A percentile compares a stretch with the other conserved stretches of the same genome.
phyloP scores from a whole-genome alignment of 2,797 vertebrate genomes.

The Sus cebifrons region DNA sequence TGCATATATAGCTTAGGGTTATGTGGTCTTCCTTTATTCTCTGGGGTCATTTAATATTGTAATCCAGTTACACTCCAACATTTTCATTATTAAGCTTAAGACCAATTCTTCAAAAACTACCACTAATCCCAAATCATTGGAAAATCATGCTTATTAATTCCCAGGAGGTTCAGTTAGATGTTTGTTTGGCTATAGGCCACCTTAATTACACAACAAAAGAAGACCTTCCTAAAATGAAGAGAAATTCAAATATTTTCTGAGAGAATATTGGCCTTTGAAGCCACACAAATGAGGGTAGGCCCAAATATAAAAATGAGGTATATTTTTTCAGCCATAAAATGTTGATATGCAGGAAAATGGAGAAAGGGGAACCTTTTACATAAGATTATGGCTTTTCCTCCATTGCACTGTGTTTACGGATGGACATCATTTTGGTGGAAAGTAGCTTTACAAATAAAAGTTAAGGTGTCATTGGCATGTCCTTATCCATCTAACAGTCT shows the following conservation, averaged over 20 bases:
- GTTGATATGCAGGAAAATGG: not conserved
- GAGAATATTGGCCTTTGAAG: constrained; percentile 70
- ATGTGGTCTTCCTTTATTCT: constrained; percentile 76
- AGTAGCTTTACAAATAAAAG: constrained; percentile 23
- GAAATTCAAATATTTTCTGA: constrained; percentile 81
- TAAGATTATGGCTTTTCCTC: not conserved
- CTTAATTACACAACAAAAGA: constrained; percentile 81
- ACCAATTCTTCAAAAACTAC: constrained; percentile 83
- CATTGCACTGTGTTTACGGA: not conserved
- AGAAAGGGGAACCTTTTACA: not conserved
- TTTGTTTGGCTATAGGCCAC: constrained; percentile 79
- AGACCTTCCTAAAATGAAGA: constrained; percentile 74
- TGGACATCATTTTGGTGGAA: not conserved
- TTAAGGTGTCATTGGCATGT: not conserved
- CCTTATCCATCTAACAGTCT: not conserved
- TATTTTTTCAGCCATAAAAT: constrained; percentile 52
- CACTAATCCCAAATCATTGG: constrained; percentile 76
- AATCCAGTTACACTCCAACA: constrained; percentile 78
- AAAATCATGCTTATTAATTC: constrained; percentile 80
- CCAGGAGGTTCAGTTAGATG: constrained; percentile 64
- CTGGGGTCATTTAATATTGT: constrained; percentile 83
- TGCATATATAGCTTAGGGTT: constrained; percentile 54
- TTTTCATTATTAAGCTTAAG: constrained; percentile 84
- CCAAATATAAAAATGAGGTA: not conserved
- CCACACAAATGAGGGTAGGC: constrained; percentile 30